Conservation (phyloP, 2,113 vertebrate genomes). For the Lagopus leucura region DNA sequence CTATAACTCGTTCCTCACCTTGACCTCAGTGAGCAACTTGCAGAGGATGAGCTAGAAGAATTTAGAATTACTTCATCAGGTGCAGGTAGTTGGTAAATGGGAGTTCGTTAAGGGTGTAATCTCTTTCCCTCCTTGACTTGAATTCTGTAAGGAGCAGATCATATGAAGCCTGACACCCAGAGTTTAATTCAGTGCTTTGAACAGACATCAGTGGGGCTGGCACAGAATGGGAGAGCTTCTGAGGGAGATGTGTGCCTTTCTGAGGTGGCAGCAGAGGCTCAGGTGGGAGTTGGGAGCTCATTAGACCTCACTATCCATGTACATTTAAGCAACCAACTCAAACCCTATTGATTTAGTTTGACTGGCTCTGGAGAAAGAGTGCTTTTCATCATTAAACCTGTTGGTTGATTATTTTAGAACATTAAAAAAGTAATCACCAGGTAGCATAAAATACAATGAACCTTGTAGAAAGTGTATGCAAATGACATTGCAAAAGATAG, state of each 20-base stretch:
- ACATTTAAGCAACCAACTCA: not conserved
- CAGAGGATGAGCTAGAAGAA: not conserved
- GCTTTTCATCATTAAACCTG: not conserved
- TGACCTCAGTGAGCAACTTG: not conserved
- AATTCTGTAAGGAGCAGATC: not conserved
- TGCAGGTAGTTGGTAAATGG: not conserved
- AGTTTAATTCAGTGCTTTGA: not conserved
- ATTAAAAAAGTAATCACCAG: not conserved
- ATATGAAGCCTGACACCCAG: fast-evolving
- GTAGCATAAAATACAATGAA: not conserved
- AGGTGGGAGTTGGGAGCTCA: not conserved
- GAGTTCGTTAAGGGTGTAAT: not conserved
- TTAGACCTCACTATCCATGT: not conserved
- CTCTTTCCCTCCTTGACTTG: not conserved
- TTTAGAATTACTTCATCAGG: not conserved
- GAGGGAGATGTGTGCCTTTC: not conserved
- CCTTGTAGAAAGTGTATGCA: not conserved
- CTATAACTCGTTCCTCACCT: not conserved
- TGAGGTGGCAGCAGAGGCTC: not conserved
- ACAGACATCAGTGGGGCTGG: not conserved
- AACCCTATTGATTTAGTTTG: not conserved
- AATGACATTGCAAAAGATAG: not conserved
- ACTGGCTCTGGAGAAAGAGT: not conserved
- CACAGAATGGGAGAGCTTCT: not conserved
- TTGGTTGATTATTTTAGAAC: not conserved